Evolutionary conservation across 2,797 vertebrate species (phyloP), one percentile per base, ranked within the genome.

Genomic region (Takifugu ocellatus): DNA sequence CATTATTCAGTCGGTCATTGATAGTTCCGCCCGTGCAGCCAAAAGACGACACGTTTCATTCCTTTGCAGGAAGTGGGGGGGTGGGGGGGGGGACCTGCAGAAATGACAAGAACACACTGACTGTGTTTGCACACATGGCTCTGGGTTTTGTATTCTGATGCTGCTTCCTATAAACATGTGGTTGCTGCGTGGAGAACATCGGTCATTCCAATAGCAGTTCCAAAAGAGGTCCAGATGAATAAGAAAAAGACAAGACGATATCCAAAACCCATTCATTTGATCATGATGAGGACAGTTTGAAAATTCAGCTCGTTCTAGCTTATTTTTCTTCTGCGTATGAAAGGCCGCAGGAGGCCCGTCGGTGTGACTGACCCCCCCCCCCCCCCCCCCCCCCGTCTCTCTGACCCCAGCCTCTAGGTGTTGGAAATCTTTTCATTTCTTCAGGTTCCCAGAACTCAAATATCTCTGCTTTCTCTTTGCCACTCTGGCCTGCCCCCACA

Each of bases 391-490:
- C 67, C 70, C 69, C 59, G 54, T 74, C 71, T 79, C 61, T 80
- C 58, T 51, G 51, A 80, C 72, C 72, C 65, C 14, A 53, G 29
- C 68, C 53, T 68, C 49, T 75, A 59, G 77, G 75, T 61, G 68
- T 61, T 12, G 63, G 47, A 56, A 44, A 67, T 74, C 66, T 74
- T 79, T 85, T 83, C 61, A 72, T 70, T 67, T 63, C 54, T 63
- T 47, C 68, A 29, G 24, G 79, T 78, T 72, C 61, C 58, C 59
- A 59, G 63, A 51, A 57, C 59, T 71, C 56, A 10, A 74, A 61
- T 51, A 57, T 79, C 78, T 84, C 65, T 69, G 65, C 77, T 66
- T 78, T 58, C 57, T 79, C 76, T 70, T 55, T 70, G 81, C 80
- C 70, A 68, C 51, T 11, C 3, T 57, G 76, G 82, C 80, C 75